phyloP scores from a whole-genome alignment of 2,888 invertebrate genomes.

The Mythimna lalbum region DNA sequence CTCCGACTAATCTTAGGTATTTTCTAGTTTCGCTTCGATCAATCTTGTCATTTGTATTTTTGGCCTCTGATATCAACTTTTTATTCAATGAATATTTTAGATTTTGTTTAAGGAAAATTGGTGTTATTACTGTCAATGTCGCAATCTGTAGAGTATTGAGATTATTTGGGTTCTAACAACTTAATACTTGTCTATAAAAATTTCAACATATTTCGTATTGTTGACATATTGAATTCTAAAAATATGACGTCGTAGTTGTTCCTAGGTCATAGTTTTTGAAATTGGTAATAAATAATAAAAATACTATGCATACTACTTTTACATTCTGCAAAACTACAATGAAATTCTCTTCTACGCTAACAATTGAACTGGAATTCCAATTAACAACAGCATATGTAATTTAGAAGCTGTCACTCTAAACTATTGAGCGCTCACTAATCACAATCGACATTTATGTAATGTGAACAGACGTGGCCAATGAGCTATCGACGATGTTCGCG shows the following conservation, averaged over 20 bases:
- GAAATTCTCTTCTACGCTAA: conserved; percentile 11
- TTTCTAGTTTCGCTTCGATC: conserved; percentile 7
- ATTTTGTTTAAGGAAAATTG: conserved; percentile 1
- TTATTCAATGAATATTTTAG: conserved; percentile 4
- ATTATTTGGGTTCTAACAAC: neutral
- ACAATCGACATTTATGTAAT: conserved; percentile 25
- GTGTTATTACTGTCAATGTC: conserved; percentile 5
- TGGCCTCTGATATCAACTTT: neutral
- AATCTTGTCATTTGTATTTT: conserved; percentile 23
- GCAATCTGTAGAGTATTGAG: neutral
- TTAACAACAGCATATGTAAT: conserved; percentile 38
- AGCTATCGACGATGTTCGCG: conserved; percentile 16
- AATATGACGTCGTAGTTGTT: neutral
- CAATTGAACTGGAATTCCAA: conserved; percentile 33
- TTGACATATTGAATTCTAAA: neutral
- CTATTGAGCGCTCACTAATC: neutral
- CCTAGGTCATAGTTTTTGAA: neutral
- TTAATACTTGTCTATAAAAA: no score
- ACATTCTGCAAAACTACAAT: conserved; percentile 1
- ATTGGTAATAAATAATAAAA: neutral
- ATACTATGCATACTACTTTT: conserved; percentile 6
- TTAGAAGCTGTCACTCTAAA: conserved; percentile 20
- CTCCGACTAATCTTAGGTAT: conserved; percentile 30
- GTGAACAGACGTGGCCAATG: conserved; percentile 19
- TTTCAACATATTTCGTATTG: neutral